A percentile compares a stretch with the other conserved stretches of the same genome.
Conservation (phyloP, 2,113 vertebrate species). For the Heterocephalus glaber region DNA sequence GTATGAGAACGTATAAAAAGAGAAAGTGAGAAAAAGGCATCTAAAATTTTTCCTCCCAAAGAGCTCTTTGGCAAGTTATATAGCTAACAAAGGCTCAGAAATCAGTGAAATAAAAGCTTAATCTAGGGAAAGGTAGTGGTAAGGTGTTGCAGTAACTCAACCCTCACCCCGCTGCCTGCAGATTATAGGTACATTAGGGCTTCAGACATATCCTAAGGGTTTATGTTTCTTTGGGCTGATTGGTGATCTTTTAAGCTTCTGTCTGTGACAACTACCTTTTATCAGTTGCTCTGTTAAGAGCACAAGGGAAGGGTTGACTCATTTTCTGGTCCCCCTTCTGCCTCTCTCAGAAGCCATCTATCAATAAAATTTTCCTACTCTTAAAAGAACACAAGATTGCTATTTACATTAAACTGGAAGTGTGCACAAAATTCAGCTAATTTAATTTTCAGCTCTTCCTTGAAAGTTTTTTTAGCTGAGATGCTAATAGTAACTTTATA, state of each 20-base stretch:
- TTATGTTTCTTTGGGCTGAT: not conserved
- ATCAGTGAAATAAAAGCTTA: conserved; percentile 47
- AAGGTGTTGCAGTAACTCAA: not conserved
- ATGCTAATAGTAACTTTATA: conserved; percentile 9
- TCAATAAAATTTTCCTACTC: too few relatives aligned
- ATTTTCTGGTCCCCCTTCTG: too few relatives aligned
- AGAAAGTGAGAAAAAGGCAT: not conserved
- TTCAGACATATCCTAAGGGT: conserved; percentile 24
- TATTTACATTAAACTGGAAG: conserved; percentile 15
- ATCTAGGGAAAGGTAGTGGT: not conserved
- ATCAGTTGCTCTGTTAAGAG: conserved; percentile 31
- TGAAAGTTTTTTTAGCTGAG: conserved; percentile 22
- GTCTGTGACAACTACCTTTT: conserved; percentile 9
- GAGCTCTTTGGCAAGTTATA: not conserved
- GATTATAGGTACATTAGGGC: not conserved
- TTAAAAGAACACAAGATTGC: too few relatives aligned
- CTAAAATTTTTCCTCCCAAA: not conserved
- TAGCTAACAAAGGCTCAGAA: conserved; percentile 13
- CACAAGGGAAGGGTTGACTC: too few relatives aligned
- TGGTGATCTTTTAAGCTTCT: conserved; percentile 7
- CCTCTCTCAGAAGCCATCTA: too few relatives aligned
- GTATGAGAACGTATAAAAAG: not conserved
- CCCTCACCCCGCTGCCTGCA: not conserved
- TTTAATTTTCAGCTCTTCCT: conserved; percentile 54
- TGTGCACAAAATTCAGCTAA: conserved; percentile 42